Evolutionary conservation across 2,113 vertebrate species (phyloP).

Genomic region (Boulengeromyrus knoepffleri): DNA sequence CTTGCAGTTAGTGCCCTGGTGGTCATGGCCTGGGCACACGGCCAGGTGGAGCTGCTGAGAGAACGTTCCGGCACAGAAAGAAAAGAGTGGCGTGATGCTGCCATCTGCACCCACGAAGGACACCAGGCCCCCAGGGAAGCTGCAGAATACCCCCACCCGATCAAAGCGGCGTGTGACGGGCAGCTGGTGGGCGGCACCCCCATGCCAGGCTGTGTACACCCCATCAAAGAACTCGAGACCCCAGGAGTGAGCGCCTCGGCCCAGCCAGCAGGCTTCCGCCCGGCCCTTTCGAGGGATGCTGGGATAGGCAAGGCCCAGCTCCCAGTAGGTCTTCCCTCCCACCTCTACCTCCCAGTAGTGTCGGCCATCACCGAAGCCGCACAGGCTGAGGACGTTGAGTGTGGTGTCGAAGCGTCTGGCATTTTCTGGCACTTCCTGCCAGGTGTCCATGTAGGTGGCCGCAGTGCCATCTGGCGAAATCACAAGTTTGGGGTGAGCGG

Average conservation of each 20-base stretch:
- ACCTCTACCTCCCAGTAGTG: slow-evolving; percentile 85
- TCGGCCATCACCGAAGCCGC: slow-evolving; percentile 62
- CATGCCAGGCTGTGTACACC: slow-evolving; percentile 70
- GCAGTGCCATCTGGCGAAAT: slow-evolving; percentile 53
- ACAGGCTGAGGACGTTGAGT: slow-evolving; percentile 66
- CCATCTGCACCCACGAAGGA: slow-evolving; percentile 66
- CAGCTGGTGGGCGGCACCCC: slow-evolving; percentile 46
- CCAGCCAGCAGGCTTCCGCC: slow-evolving; percentile 76
- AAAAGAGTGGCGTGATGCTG: slow-evolving; percentile 64
- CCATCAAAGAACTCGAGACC: slow-evolving; percentile 74
- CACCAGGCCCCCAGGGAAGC: slow-evolving; percentile 67
- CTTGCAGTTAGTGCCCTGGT: slow-evolving; percentile 53
- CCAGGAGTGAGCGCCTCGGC: slow-evolving; percentile 64
- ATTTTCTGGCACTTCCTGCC: slow-evolving; percentile 62
- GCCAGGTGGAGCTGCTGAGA: slow-evolving; percentile 54
- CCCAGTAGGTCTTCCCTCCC: slow-evolving; percentile 78
- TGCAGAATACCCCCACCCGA: slow-evolving; percentile 70
- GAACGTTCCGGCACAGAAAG: slow-evolving; percentile 66
- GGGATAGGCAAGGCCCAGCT: slow-evolving; percentile 71
- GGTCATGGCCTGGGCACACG: slow-evolving; percentile 62
- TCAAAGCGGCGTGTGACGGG: slow-evolving; percentile 40
- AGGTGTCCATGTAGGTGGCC: slow-evolving; percentile 54
- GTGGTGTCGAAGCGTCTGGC: slow-evolving; percentile 73
- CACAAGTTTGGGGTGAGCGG: slow-evolving; percentile 63
- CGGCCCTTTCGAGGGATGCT: slow-evolving; percentile 67